These are phyloP conservation scores for Pogonocichla stellata DNA, from an alignment of 2,113 vertebrate genomes.

Conservation along the genomic window DNA sequence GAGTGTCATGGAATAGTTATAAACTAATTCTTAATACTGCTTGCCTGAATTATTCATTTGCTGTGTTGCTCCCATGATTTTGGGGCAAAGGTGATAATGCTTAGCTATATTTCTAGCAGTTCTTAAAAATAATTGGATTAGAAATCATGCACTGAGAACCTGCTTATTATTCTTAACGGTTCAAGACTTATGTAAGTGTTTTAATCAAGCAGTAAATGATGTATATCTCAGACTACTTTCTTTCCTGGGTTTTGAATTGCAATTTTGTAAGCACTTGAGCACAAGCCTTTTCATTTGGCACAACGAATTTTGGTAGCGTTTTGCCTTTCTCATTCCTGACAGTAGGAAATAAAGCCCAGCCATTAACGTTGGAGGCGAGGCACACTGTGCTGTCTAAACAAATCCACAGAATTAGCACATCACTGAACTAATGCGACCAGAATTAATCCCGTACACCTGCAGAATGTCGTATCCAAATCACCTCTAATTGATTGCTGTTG, in stretches of 20 bases:
- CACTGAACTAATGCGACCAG: neutral
- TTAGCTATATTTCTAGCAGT: constrained; percentile 17
- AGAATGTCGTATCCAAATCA: constrained; percentile 3
- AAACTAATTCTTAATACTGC: constrained; percentile 11
- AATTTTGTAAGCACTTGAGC: neutral
- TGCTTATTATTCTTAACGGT: constrained; percentile 50
- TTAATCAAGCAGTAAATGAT: constrained; percentile 58
- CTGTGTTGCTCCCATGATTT: constrained; percentile 9
- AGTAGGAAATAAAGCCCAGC: neutral
- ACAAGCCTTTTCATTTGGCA: constrained; percentile 14
- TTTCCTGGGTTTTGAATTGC: constrained; percentile 9
- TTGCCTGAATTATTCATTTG: constrained; percentile 52
- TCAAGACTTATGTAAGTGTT: constrained; percentile 42
- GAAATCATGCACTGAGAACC: constrained; percentile 36
- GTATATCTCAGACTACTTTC: constrained; percentile 13
- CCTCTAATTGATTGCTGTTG: constrained; percentile 43
- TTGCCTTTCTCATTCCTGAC: neutral
- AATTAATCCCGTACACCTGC: constrained; percentile 58
- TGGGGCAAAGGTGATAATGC: constrained; percentile 26
- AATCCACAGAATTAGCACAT: constrained; percentile 40
- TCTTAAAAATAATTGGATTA: constrained; percentile 62
- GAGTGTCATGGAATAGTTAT: neutral
- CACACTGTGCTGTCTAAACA: neutral
- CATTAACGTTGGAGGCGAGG: neutral
- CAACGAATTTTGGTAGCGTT: constrained; percentile 5